Conservation (phyloP, 1,140 invertebrate genomes). For the Phocides pigmalion region DNA sequence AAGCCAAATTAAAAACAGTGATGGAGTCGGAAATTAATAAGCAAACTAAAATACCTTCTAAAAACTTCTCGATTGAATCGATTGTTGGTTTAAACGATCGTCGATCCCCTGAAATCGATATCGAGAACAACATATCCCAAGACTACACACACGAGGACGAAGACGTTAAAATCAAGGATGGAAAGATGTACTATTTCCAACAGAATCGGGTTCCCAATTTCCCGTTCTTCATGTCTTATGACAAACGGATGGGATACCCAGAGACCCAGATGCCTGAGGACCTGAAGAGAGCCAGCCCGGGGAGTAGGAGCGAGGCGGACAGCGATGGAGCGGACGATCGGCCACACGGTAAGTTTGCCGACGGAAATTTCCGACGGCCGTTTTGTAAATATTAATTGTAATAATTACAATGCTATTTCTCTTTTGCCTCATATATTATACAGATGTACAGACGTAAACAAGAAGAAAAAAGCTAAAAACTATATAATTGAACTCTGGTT, state of each 20-base stretch:
- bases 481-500: too few species aligned
- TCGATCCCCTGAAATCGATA: slow-evolving; percentile 76
- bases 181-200: slow-evolving; percentile 73
- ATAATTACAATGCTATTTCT: neutral
- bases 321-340: slow-evolving; percentile 74
- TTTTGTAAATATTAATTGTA: too few species aligned
- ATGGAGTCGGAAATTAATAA: slow-evolving; percentile 77
- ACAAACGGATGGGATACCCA: slow-evolving; percentile 60
- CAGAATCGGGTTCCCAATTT: slow-evolving; percentile 75
- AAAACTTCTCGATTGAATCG: slow-evolving; percentile 77
- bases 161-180: slow-evolving; percentile 63
- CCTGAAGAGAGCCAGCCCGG: slow-evolving; percentile 68
- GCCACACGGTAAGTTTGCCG: slow-evolving; percentile 61
- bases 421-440: too few species aligned
- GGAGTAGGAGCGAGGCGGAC: slow-evolving; percentile 73
- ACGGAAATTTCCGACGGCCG: neutral
- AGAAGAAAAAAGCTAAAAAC: too few species aligned
- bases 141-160: slow-evolving; percentile 67
- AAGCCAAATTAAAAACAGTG: slow-evolving; percentile 33
- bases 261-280: slow-evolving; percentile 58
- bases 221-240: slow-evolving; percentile 76
- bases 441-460: too few species aligned
- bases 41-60: slow-evolving; percentile 71
- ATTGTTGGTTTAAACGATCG: slow-evolving; percentile 71
- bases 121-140: slow-evolving; percentile 71